Base-by-base conservation (phyloP, 2,113 vertebrate species). In the Sapayoa aenigma region DNA sequence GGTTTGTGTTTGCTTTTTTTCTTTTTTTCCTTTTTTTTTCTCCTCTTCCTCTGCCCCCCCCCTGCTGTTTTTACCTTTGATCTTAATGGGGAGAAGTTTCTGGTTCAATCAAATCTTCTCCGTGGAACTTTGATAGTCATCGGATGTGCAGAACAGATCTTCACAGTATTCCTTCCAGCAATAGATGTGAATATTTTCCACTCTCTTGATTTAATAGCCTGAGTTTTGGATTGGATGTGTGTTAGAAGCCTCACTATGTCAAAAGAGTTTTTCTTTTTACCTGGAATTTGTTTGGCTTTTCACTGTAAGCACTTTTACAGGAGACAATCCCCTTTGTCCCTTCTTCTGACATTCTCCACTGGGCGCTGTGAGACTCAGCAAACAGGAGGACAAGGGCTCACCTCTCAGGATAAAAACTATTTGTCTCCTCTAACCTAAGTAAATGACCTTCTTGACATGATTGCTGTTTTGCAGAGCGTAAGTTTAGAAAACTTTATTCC, bases 1-100 rank as follows among this genome's bases (percentile, higher is more conserved):
- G 85, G 17, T 46, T 22, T 5, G 22, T 73, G 18, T 28, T 13
- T 13, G 17, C 33, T 15, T 87, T 20, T 37, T 46, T 28, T 24
- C 7, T 5, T 35, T 20, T 62, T 87, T 25, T 53, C 79, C 84
- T 21, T 23, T 23, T 25, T 28, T 31, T 75, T 71, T 35, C 15
- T 17, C n/a, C n/a, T n/a, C n/a, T n/a, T n/a, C n/a, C n/a, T n/a
- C n/a, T n/a, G n/a, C n/a, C n/a, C n/a, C 50, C 92, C 91, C 68
- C 42, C 39, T 66, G 33, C 49, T 73, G 30, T n/a, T 94, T 89
- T 93, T 69, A 81, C 8, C 76, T 95, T 94, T 97, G 49, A 68
- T 82, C 44, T 87, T 77, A 95, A 55, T 18, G 44, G 31, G 52
- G 10, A 77, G 22, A 84, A 60, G 42, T 87, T 95, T 94, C 85